A percentile compares a stretch with the other conserved stretches of the same genome.
These are phyloP conservation scores for Poecilia latipinna DNA, from an alignment of 2,113 vertebrate species.

Conservation along the genomic window DNA sequence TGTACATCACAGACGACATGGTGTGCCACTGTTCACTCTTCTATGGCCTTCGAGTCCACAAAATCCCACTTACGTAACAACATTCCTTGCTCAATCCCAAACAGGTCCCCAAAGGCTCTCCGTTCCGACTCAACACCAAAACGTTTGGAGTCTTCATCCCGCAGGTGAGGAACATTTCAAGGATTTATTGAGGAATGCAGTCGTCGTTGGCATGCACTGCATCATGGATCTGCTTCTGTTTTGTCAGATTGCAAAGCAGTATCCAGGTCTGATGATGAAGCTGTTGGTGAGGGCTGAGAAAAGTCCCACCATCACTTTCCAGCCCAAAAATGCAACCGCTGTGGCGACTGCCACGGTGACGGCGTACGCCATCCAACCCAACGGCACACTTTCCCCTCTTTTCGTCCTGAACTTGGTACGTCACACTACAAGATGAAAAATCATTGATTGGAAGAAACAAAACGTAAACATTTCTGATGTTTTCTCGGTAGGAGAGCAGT, in stretches of 20 bases:
- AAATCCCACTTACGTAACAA: not conserved
- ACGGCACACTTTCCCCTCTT: conserved; percentile 71
- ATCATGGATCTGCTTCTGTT: not conserved
- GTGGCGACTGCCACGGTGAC: conserved; percentile 56
- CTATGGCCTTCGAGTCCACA: not conserved
- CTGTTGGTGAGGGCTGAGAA: conserved; percentile 63
- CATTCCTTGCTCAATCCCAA: not conserved
- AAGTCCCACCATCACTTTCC: conserved; percentile 58
- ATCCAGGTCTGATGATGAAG: conserved; percentile 77
- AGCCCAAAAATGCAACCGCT: conserved; percentile 63
- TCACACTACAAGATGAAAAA: conserved; percentile 9
- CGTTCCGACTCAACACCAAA: conserved; percentile 75
- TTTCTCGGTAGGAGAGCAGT: conserved; percentile 34
- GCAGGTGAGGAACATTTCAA: conserved; percentile 55
- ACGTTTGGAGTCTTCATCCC: conserved; percentile 75
- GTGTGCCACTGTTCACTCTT: conserved; percentile 43
- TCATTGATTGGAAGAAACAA: not conserved
- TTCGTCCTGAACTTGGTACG: conserved; percentile 78
- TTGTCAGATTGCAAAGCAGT: conserved; percentile 72
- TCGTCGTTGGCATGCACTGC: not conserved
- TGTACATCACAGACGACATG: conserved; percentile 82
- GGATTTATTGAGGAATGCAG: accelerated
- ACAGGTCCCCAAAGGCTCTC: conserved; percentile 75
- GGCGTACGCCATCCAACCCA: conserved; percentile 77
- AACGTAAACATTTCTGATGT: not conserved